Conservation (phyloP, 2,888 invertebrate species). For the Amphipyra tragopoginis region DNA sequence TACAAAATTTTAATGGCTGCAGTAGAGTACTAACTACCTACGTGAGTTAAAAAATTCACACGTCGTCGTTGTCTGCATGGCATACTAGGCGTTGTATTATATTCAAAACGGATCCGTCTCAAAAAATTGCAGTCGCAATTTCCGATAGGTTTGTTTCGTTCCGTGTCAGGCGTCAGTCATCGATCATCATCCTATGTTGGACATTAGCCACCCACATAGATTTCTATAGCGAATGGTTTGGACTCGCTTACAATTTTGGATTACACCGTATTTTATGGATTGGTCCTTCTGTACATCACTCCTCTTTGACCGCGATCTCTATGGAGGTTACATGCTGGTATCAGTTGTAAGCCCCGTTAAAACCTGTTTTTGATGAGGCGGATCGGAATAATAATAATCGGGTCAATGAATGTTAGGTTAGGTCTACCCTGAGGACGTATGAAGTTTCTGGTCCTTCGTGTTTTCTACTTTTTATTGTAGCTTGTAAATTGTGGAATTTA, state of each 20-base stretch:
- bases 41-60: no score
- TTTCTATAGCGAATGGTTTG: neutral
- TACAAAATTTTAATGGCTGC: no score
- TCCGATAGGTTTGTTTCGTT: no score
- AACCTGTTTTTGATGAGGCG: slow-evolving; percentile 54
- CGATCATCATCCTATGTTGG: neutral
- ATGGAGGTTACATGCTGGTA: slow-evolving; percentile 44
- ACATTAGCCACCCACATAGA: neutral
- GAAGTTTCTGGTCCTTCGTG: slow-evolving; percentile 12
- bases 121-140: no score
- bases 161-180: neutral
- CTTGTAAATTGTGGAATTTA: slow-evolving; percentile 4
- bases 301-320: slow-evolving; percentile 25
- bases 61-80: no score
- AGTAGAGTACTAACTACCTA: no score
- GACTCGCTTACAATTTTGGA: neutral
- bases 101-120: no score
- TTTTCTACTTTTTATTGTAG: slow-evolving; percentile 20
- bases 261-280: neutral
- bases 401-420: slow-evolving; percentile 48
- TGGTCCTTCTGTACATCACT: slow-evolving; percentile 26
- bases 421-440: slow-evolving; percentile 18
- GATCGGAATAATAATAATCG: slow-evolving; percentile 37
- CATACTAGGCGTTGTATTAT: no score
- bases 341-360: slow-evolving; percentile 51